phyloP scores from a whole-genome alignment of 2,888 invertebrate genomes.

The Lasioglossum vierecki region DNA sequence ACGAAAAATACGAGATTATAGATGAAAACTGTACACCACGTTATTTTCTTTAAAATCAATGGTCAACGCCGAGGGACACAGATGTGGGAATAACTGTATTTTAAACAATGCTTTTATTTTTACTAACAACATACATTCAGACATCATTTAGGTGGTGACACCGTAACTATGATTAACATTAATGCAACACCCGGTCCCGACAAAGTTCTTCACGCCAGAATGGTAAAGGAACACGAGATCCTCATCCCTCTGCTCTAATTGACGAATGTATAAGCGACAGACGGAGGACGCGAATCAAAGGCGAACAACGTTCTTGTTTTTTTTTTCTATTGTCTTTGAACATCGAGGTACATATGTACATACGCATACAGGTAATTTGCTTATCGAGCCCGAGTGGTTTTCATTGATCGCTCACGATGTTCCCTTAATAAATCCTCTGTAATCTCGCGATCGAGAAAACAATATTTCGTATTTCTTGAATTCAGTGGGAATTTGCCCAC shows the following conservation, averaged over 20 bases:
- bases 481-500: not conserved
- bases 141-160: constrained; percentile 62
- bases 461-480: not conserved
- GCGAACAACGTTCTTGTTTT: constrained; percentile 6
- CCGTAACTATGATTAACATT: constrained; percentile 61
- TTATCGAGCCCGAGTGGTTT: not conserved
- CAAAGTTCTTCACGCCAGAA: constrained; percentile 55
- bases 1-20: too few species aligned
- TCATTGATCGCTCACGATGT: not conserved
- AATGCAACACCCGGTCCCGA: constrained; percentile 64
- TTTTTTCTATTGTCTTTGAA: not conserved
- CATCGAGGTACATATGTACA: not conserved
- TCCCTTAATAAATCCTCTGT: constrained; percentile 7
- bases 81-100: not conserved
- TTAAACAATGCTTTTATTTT: constrained; percentile 60
- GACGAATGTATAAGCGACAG: constrained; percentile 34
- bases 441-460: not conserved
- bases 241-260: constrained; percentile 28
- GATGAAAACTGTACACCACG: too few species aligned
- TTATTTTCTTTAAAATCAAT: not conserved
- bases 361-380: not conserved
- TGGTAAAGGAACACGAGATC: constrained; percentile 38
- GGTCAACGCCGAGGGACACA: not conserved
- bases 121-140: constrained; percentile 68
- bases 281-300: constrained; percentile 16